Evolutionary conservation across 2,113 vertebrate species (phyloP), one percentile per base, ranked within the genome.

Genomic region (Anarrhichthys ocellatus): DNA sequence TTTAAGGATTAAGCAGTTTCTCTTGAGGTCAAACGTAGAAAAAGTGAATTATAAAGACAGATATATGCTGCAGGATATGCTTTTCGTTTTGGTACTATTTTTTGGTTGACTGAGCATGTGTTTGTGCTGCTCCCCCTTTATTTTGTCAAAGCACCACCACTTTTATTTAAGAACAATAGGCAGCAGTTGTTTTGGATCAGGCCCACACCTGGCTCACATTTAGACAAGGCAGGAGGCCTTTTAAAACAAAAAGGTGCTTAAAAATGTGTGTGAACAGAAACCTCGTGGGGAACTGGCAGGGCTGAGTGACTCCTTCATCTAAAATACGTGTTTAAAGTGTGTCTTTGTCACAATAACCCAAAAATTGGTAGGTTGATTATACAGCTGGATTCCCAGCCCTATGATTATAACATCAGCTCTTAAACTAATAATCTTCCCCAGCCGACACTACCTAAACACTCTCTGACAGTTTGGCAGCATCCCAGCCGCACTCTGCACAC

Each of bases 381-480:
- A 11, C 48, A 80, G 78, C 65, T 70, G 75, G 69, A 73, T 32
- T 59, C 38, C 58, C 70, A 67, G 77, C 17, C 2, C 62, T 48
- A 20, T 82, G 63, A 86, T 87, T 83, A 75, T 9, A 75, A 61
- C 78, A 84, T 92, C 78, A 81, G 70, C 48, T 81, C 74, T 76
- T 88, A 75, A 86, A 82, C 67, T 86, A 87, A 88, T 82, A 82
- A 78, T 62, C 48, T 24, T 44, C 75, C 73, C 75, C 73, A n/a
- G 70, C 65, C 84, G 89, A 89, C 73, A 34, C 61, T 38, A 84
- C 62, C 76, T 75, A 86, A 90, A 86, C 65, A 72, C 79, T 42
- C 36, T 58, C 74, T 83, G 86, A 88, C 81, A 90, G 79, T 70
- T 82, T 82, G 85, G 80, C 87, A 81, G 74, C 78, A 8, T 67